Base-by-base conservation (phyloP, 2,113 vertebrate species). In the Tetrax tetrax region DNA sequence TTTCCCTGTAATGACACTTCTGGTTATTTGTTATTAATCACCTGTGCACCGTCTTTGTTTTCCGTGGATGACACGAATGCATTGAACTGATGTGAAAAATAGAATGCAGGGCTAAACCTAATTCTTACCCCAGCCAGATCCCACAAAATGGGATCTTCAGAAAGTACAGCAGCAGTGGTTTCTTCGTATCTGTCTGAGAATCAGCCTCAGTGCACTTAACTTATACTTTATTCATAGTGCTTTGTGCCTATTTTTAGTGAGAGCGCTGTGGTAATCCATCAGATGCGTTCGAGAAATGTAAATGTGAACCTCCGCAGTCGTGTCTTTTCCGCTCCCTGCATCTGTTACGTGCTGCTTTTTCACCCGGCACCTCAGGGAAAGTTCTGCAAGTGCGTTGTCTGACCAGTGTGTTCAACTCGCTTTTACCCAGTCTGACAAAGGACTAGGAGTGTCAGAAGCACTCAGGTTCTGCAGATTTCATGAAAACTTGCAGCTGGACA, bases 61-160 rank as follows among this genome's bases (percentile, higher is more conserved):
- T 3, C 60, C 2, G 2, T 4, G 60, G 66, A 9, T 38, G 24
- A 21, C 10, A 10, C 0, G 20, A 29, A 47, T 22, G 17, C 28
- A 18, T 8, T 63, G 31, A 60, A 31, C 29, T 56, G 10, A 43
- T 12, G 35, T 50, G 37, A 43, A 57, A 71, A 80, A 28, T 23
- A 12, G 23, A 4, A 3, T 6, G 10, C 9, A 27, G 35, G 48
- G 17, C 35, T 68, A 35, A 79, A 29, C 31, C 48, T 51, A 5
- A 22, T 35, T 47, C 56, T 45, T 9, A 27, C 12, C 59, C 33
- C 50, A 75, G 69, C 37, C 14, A 51, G 56, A 33, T 37, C 3
- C 56, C 0, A 0, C 28, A 33, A 23, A 57, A 14, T 4, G 66
- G n/a, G n/a, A n/a, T n/a, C 74, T 35, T 27, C 60, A 21, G 16